A percentile compares a stretch with the other conserved stretches of the same genome.
phyloP scores from a whole-genome alignment of 2,113 vertebrate genomes.

The Pedetes capensis region DNA sequence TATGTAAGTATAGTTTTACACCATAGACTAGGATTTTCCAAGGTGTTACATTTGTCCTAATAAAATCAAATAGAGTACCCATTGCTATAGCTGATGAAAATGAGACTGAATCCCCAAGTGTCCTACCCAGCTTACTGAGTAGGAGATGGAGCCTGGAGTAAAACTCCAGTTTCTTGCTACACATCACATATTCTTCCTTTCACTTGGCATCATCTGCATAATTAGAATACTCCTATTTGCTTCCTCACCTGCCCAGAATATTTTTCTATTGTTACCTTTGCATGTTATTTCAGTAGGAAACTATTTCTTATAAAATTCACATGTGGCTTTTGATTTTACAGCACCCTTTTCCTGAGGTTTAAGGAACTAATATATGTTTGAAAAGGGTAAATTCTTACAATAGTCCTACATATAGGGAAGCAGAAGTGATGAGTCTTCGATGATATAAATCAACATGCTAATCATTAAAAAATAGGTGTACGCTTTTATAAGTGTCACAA shows the following conservation, averaged over 20 bases:
- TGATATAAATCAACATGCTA: slow-evolving; percentile 31
- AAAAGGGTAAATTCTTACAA: slow-evolving; percentile 3
- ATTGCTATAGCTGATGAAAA: neutral
- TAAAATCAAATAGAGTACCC: neutral
- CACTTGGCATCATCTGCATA: neutral
- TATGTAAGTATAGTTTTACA: neutral
- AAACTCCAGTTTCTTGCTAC: neutral
- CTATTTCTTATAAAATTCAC: slow-evolving; percentile 42
- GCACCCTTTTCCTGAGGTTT: slow-evolving; percentile 18
- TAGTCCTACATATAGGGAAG: neutral
- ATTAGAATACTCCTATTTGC: slow-evolving; percentile 8
- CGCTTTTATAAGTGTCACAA: slow-evolving; percentile 56
- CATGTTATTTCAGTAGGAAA: slow-evolving; percentile 23
- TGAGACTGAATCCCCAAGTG: neutral
- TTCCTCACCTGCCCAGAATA: neutral
- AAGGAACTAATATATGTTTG: neutral
- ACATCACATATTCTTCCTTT: neutral
- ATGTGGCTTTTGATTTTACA: slow-evolving; percentile 3
- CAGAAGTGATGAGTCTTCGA: neutral
- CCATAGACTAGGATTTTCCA: neutral
- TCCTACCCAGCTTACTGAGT: neutral
- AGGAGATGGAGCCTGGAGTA: neutral
- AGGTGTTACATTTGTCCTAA: neutral
- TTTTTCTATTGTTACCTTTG: neutral
- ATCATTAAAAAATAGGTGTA: slow-evolving; percentile 25